Conservation (phyloP, 2,797 vertebrate genomes). For the Mormyrus hasselquistii region DNA sequence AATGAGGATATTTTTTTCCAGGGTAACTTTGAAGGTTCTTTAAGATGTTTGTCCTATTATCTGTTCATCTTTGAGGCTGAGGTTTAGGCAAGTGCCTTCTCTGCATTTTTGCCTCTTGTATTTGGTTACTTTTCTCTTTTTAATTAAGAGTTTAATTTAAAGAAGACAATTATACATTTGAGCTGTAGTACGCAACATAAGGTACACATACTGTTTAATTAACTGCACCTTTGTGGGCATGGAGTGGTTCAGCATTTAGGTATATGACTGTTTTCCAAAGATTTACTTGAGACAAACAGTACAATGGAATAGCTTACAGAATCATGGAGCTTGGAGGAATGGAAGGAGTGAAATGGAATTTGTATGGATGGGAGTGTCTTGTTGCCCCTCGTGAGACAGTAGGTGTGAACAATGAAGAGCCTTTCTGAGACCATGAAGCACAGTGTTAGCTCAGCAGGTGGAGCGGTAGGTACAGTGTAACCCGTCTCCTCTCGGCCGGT, state of each 20-base stretch:
- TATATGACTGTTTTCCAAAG: background rate
- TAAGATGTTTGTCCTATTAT: background rate
- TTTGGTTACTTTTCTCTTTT: background rate
- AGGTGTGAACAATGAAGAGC: background rate
- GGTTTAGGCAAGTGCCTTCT: background rate
- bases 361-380: background rate
- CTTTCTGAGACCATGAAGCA: background rate
- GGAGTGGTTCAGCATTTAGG: background rate
- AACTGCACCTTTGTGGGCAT: background rate
- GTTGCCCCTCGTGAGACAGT: background rate
- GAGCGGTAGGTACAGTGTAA: slow-evolving; percentile 40
- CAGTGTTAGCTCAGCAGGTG: background rate
- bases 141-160: background rate
- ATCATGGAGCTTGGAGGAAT: background rate
- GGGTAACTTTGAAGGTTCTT: background rate
- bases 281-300: background rate
- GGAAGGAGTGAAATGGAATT: background rate
- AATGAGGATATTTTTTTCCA: background rate
- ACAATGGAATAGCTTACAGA: background rate
- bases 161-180: background rate
- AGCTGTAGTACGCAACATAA: background rate
- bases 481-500: slow-evolving; percentile 69
- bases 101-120: background rate
- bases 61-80: background rate
- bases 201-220: background rate